Evolutionary conservation across 2,797 vertebrate species (phyloP), one percentile per base, ranked within the genome.

Genomic region (Eupleurogrammus muticus): DNA sequence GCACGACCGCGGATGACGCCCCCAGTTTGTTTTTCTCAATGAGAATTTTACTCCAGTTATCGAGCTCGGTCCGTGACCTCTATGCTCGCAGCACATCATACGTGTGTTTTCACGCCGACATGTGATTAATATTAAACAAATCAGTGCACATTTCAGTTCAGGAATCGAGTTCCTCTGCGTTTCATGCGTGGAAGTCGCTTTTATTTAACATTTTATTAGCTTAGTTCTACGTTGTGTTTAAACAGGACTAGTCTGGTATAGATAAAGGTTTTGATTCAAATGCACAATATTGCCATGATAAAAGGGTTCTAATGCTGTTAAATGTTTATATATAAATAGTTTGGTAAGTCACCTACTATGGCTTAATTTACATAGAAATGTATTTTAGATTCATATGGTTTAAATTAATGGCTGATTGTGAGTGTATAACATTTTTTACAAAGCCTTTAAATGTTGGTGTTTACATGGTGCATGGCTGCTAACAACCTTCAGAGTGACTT

Each of bases 1-100:
- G 82, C 61, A 73, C 48, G 23, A 38, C 74, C 58, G 77, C 56
- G 46, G 46, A 77, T 50, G 13, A 16, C 6, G 56, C 48, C 56
- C 55, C 36, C 1, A 1, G 50, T 48, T 54, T 72, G 50, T 81
- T 85, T 81, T 79, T 76, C 70, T 78, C 80, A 79, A 85, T 87
- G 78, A 85, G 47, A 66, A 70, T 28, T 73, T 83, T 76, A 63
- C 72, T 86, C 70, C 66, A 72, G 55, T 38, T 70, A 66, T 64
- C 14, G 57, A 69, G 19, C 82, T 80, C 70, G 75, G 53, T 44
- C 56, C 32, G 44, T 81, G 70, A 87, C 82, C 82, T 84, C 79
- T 80, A 73, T 38, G 68, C 70, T 64, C 73, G n/a, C n/a, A 5
- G 59, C 12, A 55, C 21, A 74, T 58, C 23, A 24, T 8, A 1